Evolutionary conservation across 2,888 invertebrate species (phyloP).

Genomic region (Idaea biselata): DNA sequence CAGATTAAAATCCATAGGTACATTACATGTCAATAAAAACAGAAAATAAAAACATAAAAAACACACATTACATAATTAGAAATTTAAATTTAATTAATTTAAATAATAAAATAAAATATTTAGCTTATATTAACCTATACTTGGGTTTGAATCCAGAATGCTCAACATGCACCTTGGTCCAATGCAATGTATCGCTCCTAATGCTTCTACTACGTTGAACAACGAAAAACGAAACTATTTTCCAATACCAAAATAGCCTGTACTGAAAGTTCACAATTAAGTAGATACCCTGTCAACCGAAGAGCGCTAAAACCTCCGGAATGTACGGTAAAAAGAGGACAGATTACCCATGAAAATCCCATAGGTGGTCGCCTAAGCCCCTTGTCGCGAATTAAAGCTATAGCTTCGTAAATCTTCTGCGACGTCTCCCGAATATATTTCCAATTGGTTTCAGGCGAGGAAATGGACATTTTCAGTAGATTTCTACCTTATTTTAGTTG

Average conservation of each 20-base stretch:
- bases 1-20: no score
- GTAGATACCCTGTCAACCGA: conserved; percentile 12
- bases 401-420: conserved; percentile 49
- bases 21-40: no score
- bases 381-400: conserved; percentile 47
- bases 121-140: no score
- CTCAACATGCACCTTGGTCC: no score
- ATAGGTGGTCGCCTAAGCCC: conserved; percentile 27
- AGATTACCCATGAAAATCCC: conserved; percentile 23
- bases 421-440: conserved; percentile 54
- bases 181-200: no score
- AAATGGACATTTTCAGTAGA: conserved; percentile 23
- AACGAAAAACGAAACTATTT: background rate
- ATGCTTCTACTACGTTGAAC: no score
- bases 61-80: no score
- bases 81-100: no score
- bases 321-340: conserved; percentile 14
- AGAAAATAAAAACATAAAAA: no score
- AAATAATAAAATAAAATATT: no score
- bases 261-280: conserved; percentile 6
- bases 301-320: background rate
- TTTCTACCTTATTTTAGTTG: conserved; percentile 11
- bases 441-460: conserved; percentile 45
- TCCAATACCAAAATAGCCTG: background rate
- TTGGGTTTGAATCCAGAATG: no score